phyloP scores from a whole-genome alignment of 2,797 vertebrate genomes.

The Etheostoma perlongum region DNA sequence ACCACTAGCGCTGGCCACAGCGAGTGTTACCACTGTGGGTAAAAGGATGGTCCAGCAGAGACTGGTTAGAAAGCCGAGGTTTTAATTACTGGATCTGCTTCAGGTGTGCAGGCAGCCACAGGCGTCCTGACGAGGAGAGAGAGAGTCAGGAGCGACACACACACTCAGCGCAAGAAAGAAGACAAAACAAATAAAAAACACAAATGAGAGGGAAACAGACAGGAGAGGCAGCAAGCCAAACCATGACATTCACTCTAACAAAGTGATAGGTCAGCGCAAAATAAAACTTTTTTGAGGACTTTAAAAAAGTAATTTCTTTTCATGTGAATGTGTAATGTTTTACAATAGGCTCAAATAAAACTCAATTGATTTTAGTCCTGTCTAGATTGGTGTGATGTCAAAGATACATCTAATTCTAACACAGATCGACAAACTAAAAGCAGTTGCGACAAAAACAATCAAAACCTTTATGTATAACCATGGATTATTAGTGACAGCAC shows the following conservation, averaged over 20 bases:
- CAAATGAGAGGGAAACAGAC: too few relatives aligned
- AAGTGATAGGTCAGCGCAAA: constrained; percentile 4
- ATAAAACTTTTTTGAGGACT: constrained; percentile 2
- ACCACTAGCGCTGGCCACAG: too few relatives aligned
- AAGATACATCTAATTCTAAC: constrained; percentile 21
- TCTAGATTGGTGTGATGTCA: constrained; percentile 12
- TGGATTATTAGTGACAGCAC: constrained; percentile 47
- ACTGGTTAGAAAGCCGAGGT: too few relatives aligned
- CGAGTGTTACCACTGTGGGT: too few relatives aligned
- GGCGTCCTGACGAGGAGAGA: too few relatives aligned
- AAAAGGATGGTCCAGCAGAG: too few relatives aligned
- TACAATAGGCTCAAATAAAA: constrained; percentile 20
- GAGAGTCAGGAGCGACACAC: too few relatives aligned
- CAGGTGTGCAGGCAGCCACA: too few relatives aligned
- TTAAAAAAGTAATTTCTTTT: constrained; percentile 5
- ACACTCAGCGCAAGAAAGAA: too few relatives aligned
- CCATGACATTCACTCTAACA: not conserved
- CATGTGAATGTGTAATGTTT: not conserved
- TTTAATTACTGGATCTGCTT: too few relatives aligned
- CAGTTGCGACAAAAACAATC: constrained; percentile 40
- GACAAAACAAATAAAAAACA: too few relatives aligned
- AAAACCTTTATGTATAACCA: constrained; percentile 59
- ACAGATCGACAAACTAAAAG: constrained; percentile 5
- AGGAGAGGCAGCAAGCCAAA: too few relatives aligned
- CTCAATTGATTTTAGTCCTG: not conserved